A percentile compares a stretch with the other conserved stretches of the same genome.
phyloP scores from a whole-genome alignment of 2,888 invertebrate genomes.

The Lasioglossum morio region DNA sequence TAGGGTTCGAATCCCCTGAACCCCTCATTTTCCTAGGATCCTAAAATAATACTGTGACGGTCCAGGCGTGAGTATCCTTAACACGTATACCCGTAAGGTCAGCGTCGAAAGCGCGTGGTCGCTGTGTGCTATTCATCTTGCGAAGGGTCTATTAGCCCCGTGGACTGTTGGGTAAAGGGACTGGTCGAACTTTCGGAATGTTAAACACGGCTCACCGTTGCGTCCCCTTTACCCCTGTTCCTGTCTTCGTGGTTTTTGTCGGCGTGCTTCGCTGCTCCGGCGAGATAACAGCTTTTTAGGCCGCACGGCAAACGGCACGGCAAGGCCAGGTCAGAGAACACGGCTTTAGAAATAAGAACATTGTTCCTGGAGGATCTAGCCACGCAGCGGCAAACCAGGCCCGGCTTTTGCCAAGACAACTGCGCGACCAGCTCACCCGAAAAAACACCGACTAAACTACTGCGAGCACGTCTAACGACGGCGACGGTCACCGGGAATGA shows the following conservation, averaged over 20 bases:
- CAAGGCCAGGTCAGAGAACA: background rate
- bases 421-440: background rate
- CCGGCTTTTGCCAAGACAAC: background rate
- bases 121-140: background rate
- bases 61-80: background rate
- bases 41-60: background rate
- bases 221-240: background rate
- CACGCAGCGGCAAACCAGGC: background rate
- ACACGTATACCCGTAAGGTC: background rate
- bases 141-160: background rate
- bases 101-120: background rate
- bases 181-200: background rate
- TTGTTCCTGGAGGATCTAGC: background rate
- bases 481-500: too few relatives aligned
- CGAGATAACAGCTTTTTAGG: background rate
- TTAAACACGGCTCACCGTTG: background rate
- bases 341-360: conserved; percentile 13
- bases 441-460: background rate
- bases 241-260: background rate
- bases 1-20: background rate
- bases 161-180: background rate
- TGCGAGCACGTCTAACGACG: background rate
- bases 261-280: background rate
- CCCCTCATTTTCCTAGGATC: background rate
- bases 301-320: background rate